A percentile compares a stretch with the other conserved stretches of the same genome.
These are phyloP conservation scores for Hucho hucho DNA, from an alignment of 2,113 vertebrate genomes.

Conservation along the genomic window DNA sequence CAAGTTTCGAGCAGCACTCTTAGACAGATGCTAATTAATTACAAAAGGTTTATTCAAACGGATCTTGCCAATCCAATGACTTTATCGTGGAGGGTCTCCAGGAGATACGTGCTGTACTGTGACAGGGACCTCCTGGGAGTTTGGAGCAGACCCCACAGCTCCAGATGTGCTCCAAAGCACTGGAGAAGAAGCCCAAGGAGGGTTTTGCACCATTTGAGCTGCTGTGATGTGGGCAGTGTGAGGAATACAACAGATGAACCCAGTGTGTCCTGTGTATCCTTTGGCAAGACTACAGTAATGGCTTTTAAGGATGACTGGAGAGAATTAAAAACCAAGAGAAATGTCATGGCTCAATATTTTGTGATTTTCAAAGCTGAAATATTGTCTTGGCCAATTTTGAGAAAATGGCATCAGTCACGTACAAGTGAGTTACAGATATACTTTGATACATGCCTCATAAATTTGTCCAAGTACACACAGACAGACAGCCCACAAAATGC, in stretches of 20 bases:
- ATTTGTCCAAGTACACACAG: too few species aligned
- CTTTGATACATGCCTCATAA: too few species aligned
- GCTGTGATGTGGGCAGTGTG: constrained; percentile 60
- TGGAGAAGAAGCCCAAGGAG: constrained; percentile 25
- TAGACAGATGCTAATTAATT: constrained; percentile 53
- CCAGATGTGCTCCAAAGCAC: constrained; percentile 53
- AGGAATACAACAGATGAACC: constrained; percentile 11
- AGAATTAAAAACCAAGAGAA: constrained; percentile 34
- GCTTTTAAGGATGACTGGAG: constrained; percentile 42
- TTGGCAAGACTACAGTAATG: constrained; percentile 41
- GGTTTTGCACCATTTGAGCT: constrained; percentile 50
- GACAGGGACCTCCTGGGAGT: constrained; percentile 64
- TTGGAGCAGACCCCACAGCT: constrained; percentile 46
- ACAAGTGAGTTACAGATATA: too few species aligned
- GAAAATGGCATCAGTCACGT: too few species aligned
- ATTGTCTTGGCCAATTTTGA: constrained; percentile 5
- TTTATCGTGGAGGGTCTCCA: constrained; percentile 41
- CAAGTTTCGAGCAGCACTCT: constrained; percentile 12
- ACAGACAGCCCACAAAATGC: too few species aligned
- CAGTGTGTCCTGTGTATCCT: constrained; percentile 39
- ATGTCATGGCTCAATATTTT: constrained; percentile 42
- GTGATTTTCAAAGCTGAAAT: constrained; percentile 48
- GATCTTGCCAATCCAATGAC: constrained; percentile 32
- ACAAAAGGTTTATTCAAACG: constrained; percentile 20
- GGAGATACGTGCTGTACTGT: constrained; percentile 23